phyloP scores from a whole-genome alignment of 2,888 invertebrate species.

The Volucella bombylans region DNA sequence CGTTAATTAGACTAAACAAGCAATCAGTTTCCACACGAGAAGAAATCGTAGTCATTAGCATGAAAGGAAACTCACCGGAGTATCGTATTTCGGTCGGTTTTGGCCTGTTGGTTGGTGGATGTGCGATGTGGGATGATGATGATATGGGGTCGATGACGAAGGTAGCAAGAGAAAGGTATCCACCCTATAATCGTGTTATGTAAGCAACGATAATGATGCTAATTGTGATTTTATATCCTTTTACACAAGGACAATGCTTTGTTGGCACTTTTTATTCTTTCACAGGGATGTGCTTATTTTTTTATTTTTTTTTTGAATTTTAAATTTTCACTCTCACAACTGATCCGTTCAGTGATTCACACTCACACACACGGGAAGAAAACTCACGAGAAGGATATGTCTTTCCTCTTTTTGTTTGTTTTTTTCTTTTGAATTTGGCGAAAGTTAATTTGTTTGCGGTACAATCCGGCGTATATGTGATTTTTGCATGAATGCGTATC shows the following conservation, averaged over 20 bases:
- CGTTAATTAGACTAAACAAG: constrained; percentile 46
- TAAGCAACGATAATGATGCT: constrained; percentile 35
- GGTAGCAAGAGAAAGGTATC: constrained; percentile 19
- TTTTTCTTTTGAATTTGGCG: neutral
- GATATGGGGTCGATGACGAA: constrained; percentile 5
- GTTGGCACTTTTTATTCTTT: constrained; percentile 1
- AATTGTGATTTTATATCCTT: constrained; percentile 27
- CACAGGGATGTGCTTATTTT: neutral
- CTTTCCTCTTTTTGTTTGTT: neutral
- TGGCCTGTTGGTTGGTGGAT: neutral
- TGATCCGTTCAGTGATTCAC: no score
- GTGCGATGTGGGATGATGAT: constrained; percentile 18
- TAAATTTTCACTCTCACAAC: no score
- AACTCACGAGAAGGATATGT: constrained; percentile 5
- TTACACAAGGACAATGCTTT: constrained; percentile 19
- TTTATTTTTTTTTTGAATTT: neutral
- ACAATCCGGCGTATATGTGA: constrained; percentile 52
- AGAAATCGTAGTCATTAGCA: constrained; percentile 30
- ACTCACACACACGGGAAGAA: neutral
- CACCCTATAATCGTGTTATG: constrained; percentile 38
- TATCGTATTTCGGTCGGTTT: constrained; percentile 33
- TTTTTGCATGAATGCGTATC: constrained; percentile 46
- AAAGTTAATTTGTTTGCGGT: neutral
- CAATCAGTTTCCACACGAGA: constrained; percentile 27
- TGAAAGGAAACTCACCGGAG: constrained; percentile 49